Percentiles rank a stretch among this genome's conserved stretches.
These are phyloP conservation scores for Phoeniculus purpureus DNA, from an alignment of 2,797 vertebrate genomes.

Conservation along the genomic window DNA sequence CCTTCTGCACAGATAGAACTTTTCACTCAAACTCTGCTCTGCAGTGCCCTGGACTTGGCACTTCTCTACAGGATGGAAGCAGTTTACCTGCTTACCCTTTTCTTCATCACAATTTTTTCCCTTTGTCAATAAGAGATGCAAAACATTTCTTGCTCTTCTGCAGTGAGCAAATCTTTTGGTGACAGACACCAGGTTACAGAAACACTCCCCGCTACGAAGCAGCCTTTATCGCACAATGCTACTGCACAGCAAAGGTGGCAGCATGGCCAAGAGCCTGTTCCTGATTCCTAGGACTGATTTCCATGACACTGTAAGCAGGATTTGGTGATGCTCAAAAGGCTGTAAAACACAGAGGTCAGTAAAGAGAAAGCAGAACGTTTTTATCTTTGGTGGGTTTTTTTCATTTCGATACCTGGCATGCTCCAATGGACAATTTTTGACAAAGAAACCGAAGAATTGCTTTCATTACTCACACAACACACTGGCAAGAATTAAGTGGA, in stretches of 20 bases:
- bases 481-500: neutral
- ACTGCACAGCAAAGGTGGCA: neutral
- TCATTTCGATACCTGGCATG: neutral
- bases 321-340: neutral
- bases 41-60: fast-evolving
- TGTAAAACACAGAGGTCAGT: neutral
- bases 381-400: too few species aligned
- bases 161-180: neutral
- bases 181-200: neutral
- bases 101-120: too few species aligned
- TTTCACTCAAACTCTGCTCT: fast-evolving
- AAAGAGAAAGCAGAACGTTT: neutral
- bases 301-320: neutral
- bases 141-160: neutral
- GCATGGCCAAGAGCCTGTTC: neutral
- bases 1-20: neutral
- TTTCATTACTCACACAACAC: neutral
- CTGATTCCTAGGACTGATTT: neutral
- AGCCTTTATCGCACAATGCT: fast-evolving
- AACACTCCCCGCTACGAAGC: neutral
- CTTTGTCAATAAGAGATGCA: neutral
- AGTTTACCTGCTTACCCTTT: neutral
- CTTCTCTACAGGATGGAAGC: neutral
- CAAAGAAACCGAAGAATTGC: neutral
- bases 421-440: neutral